Evolutionary conservation across 2,113 vertebrate species (phyloP), one percentile per base, ranked within the genome.

Genomic region (Lipophrys pholis): DNA sequence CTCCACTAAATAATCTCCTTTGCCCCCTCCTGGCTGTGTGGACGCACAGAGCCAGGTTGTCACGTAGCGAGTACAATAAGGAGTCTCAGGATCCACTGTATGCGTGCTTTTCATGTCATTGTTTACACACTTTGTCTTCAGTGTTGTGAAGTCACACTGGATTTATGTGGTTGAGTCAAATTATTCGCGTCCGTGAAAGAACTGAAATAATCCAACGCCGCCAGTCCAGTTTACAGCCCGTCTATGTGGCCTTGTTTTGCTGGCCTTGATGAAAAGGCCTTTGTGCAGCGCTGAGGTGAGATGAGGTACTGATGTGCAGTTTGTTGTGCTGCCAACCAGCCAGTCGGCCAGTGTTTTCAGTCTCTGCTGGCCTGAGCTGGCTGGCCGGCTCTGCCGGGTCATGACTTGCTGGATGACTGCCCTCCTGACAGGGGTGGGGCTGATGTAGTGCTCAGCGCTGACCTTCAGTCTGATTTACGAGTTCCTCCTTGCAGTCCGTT

Each of bases 381-480:
- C 21, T 30, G 38, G 63, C 21, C 4, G 21, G 63, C 73, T 69
- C 35, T 42, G 52, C 42, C 2, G 41, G 40, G 72, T 52, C 72
- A 42, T 55, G 48, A 35, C 66, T 46, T 30, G 46, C 73, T 82
- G 81, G 82, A 82, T 73, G 60, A 45, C 43, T 68, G 80, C 79
- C 81, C 70, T 76, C 46, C 57, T 56, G 36, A 78, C 63, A 75
- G 56, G 85, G 86, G 80, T 80, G 71, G 72, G 85, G 76, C 45
- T 74, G 68, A 70, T 35, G 75, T 54, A 0, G 21, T 45, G 71
- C 67, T 78, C 52, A n/a, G 61, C 39, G 41, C 73, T 76, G 84
- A 84, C 77, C 83, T 85, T 90, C 78, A 65, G 54, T 67, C 54
- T 86, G 75, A 90, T 88, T 86, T 78, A 89, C 80, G 76, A 62